phyloP scores from a whole-genome alignment of 1,140 invertebrate genomes.

The Ceratosolen solmsi region DNA sequence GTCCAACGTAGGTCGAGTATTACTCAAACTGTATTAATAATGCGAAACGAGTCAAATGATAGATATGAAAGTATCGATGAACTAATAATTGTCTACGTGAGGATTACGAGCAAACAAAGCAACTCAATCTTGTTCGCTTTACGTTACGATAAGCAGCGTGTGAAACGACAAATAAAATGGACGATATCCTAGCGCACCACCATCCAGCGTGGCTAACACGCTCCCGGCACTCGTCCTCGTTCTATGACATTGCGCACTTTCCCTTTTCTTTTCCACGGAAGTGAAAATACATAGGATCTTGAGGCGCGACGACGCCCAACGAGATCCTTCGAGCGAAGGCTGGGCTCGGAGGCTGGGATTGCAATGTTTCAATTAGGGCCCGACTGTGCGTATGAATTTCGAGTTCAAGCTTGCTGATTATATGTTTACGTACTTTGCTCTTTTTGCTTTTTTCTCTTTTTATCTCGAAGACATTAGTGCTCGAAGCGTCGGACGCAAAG shows the following conservation, averaged over 20 bases:
- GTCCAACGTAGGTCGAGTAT: too few relatives aligned
- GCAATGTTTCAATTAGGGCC: background rate
- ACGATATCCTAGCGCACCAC: too few relatives aligned
- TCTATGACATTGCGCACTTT: conserved; percentile 58
- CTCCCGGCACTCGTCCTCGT: conserved; percentile 16
- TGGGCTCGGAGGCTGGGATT: background rate
- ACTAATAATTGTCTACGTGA: too few relatives aligned
- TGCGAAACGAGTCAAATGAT: too few relatives aligned
- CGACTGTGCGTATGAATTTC: too few relatives aligned
- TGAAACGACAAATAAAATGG: conserved; percentile 2
- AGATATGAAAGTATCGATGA: too few relatives aligned
- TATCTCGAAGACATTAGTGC: background rate
- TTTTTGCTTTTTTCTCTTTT: background rate
- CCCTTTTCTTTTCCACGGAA: conserved; percentile 66
- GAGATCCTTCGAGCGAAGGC: background rate
- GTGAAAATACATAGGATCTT: conserved; percentile 57
- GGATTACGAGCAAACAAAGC: background rate
- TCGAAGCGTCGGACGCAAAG: background rate
- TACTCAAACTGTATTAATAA: too few relatives aligned
- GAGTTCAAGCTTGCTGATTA: too few relatives aligned
- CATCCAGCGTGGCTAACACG: too few relatives aligned
- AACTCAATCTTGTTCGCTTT: background rate
- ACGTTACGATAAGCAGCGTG: background rate
- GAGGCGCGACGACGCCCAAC: background rate
- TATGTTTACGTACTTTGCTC: too few relatives aligned